These are phyloP conservation scores for Atherinosoma microstoma DNA, from an alignment of 2,797 vertebrate genomes.

Conservation along the genomic window DNA sequence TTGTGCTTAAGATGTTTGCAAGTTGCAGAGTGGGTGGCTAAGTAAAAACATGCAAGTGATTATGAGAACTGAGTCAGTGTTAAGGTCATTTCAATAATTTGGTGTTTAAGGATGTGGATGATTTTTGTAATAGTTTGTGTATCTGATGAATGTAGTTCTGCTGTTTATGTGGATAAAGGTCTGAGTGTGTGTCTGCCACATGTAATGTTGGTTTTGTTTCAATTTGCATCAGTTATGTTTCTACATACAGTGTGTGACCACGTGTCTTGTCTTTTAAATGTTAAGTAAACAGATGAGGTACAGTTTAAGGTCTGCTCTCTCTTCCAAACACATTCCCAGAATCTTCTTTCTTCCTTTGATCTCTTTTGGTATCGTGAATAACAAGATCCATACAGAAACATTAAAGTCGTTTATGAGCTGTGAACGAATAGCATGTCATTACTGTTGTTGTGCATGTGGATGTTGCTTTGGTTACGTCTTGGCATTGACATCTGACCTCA, in stretches of 20 bases:
- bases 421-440: conserved; percentile 53
- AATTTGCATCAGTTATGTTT: conserved; percentile 11
- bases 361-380: conserved; percentile 29
- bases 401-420: conserved; percentile 57
- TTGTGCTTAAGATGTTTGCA: conserved; percentile 35
- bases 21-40: conserved; percentile 1
- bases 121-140: not conserved
- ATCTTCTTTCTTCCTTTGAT: conserved; percentile 36
- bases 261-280: conserved; percentile 19
- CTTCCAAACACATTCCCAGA: not conserved
- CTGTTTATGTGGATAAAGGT: conserved; percentile 5
- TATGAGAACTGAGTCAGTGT: conserved; percentile 16
- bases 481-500: conserved; percentile 47
- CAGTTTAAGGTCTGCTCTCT: conserved; percentile 16
- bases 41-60: conserved; percentile 12
- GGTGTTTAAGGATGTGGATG: conserved; percentile 12
- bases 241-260: conserved; percentile 14
- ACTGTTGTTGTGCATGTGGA: conserved; percentile 45
- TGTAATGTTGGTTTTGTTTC: conserved; percentile 29
- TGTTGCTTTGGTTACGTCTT: conserved; percentile 58
- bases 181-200: not conserved
- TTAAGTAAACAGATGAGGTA: conserved; percentile 20
- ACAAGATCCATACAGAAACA: conserved; percentile 44
- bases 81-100: conserved; percentile 26
- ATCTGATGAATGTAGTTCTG: not conserved